Base-by-base conservation (phyloP, 2,888 invertebrate species). In the Myopa testacea region DNA sequence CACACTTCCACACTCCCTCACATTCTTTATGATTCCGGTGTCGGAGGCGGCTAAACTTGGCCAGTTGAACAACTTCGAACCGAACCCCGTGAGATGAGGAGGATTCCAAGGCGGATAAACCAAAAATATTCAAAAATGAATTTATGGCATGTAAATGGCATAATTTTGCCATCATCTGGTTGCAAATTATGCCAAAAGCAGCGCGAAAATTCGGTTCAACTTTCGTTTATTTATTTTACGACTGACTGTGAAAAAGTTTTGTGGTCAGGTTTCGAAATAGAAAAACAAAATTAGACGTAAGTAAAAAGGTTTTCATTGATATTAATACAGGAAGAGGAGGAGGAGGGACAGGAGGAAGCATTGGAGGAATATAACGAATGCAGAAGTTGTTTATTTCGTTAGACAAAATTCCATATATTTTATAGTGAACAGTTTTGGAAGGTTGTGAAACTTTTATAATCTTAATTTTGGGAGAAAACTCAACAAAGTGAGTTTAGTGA, bases 101-200 rank as follows among this genome's bases (percentile, higher is more conserved):
- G 78, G 65, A 60, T 14, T 37, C 55, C 7, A 16, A 6, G 45
- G 45, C 6, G 38, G 16, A 63, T 68, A 81, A 80, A 81, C 79
- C 81, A 80, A 78, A 82, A 82, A 80, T 81, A 82, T 81, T 70
- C 79, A 74, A 78, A 78, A 78, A 81, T 80, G 78, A 80, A 84
- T 85, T 85, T 84, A 84, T 84, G 82, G 83, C 82, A 85, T 86
- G 85, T 82, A 84, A 85, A 86, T 86, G 82, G 81, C 79, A 81
- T 83, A 84, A 82, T 84, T 84, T 84, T 83, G 81, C 82, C 82
- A 84, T 84, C 83, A 82, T 81, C 83, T 84, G 83, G 83, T 84
- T 82, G 82, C 82, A 19, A 37, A 69, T 26, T 50, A 50, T 50
- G 50, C 55, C 55, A 3, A 14, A 55, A 55, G n/a, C 55, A 55